Evolutionary conservation across 2,888 invertebrate genomes (phyloP).

Genomic region (Drosophila kokeensis): DNA sequence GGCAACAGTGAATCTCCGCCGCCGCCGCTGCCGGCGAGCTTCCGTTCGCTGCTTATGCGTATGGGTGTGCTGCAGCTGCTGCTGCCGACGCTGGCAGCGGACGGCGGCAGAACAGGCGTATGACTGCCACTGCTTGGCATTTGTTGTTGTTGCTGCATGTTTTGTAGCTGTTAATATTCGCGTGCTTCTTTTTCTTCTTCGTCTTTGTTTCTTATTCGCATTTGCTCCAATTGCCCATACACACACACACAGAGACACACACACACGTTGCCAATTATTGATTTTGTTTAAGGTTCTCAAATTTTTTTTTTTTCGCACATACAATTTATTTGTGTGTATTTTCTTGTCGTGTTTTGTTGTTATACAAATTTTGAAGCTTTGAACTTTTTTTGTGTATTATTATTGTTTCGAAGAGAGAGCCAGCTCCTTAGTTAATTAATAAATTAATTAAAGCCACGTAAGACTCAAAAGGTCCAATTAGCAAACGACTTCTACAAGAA

Average conservation of each 20-base stretch:
- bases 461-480: conserved; percentile 38
- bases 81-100: conserved; percentile 65
- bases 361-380: conserved; percentile 43
- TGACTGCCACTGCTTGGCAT: conserved; percentile 40
- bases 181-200: conserved; percentile 19
- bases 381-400: conserved; percentile 19
- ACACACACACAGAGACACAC: conserved; percentile 14
- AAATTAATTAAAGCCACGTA: conserved; percentile 45
- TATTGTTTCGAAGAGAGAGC: conserved; percentile 21
- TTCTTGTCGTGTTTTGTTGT: conserved; percentile 21
- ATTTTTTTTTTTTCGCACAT: conserved; percentile 44
- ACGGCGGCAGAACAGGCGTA: conserved; percentile 31
- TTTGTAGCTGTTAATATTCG: conserved; percentile 16
- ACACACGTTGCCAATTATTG: conserved; percentile 71
- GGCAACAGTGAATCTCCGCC: conserved; percentile 67
- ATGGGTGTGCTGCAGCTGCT: conserved; percentile 83
- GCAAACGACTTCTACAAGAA: conserved; percentile 36
- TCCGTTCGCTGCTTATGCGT: conserved; percentile 75
- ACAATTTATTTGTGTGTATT: conserved; percentile 45
- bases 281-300: conserved; percentile 59
- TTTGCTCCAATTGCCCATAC: conserved; percentile 61
- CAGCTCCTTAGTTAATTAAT: conserved; percentile 33
- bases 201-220: conserved; percentile 58
- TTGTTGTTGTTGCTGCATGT: conserved; percentile 56
- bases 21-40: conserved; percentile 61